Conservation (phyloP, 2,113 vertebrate species). For the Paralichthys olivaceus region DNA sequence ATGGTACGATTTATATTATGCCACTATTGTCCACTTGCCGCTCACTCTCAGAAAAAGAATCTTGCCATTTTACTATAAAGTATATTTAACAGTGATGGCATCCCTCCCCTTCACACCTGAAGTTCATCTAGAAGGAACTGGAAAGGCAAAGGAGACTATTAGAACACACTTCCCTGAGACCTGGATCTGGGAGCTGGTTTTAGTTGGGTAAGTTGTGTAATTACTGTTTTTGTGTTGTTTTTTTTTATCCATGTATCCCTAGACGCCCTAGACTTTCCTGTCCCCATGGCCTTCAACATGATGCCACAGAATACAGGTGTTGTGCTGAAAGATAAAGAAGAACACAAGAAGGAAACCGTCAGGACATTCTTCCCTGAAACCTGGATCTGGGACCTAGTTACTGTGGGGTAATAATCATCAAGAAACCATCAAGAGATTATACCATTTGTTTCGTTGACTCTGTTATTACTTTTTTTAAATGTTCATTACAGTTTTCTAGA, state of each 20-base stretch:
- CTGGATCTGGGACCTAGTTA: slow-evolving; percentile 90
- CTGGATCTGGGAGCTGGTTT: slow-evolving; percentile 51
- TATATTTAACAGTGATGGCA: neutral
- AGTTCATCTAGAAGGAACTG: neutral
- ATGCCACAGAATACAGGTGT: neutral
- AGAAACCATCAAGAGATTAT: neutral
- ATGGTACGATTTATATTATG: slow-evolving; percentile 5
- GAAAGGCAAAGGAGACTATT: neutral
- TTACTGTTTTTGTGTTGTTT: neutral
- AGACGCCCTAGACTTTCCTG: neutral
- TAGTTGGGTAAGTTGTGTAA: slow-evolving; percentile 42
- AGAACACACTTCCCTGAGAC: slow-evolving; percentile 42
- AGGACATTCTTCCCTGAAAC: slow-evolving; percentile 90
- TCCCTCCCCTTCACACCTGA: too few species aligned
- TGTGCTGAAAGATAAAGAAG: neutral
- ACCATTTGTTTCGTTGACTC: neutral
- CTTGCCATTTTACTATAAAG: neutral
- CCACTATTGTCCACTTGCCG: neutral
- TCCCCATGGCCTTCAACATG: slow-evolving; percentile 57
- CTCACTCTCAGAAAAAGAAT: neutral
- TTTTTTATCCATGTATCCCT: slow-evolving; percentile 4
- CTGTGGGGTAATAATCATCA: slow-evolving; percentile 80
- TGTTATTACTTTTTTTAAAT: neutral
- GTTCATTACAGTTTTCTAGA: too few species aligned
- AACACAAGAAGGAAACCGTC: slow-evolving; percentile 70